Conservation (phyloP, 2,113 vertebrate genomes). For the Gambusia affinis region DNA sequence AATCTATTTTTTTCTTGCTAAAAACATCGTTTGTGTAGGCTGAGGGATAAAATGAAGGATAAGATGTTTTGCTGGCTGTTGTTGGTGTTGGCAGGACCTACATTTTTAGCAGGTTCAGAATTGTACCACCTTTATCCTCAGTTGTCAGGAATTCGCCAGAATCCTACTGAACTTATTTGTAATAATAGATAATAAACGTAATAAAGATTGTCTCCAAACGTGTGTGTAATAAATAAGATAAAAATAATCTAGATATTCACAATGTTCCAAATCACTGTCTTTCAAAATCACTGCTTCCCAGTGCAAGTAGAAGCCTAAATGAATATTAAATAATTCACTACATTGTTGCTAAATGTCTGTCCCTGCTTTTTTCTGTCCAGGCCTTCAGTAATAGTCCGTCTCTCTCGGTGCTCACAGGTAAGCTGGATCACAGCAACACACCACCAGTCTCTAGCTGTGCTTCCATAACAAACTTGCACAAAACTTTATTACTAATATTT, state of each 20-base stretch:
- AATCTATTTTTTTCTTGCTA: too few species aligned
- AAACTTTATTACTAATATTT: too few species aligned
- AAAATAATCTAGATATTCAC: too few species aligned
- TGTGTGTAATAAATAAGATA: too few species aligned
- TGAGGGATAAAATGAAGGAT: too few species aligned
- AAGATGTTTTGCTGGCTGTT: too few species aligned
- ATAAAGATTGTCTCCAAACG: not conserved
- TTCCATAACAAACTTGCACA: too few species aligned
- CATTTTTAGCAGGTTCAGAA: not conserved
- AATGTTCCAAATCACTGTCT: not conserved
- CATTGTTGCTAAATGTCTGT: constrained; percentile 38
- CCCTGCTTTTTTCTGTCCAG: constrained; percentile 52
- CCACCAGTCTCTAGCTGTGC: not conserved
- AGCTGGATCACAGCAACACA: constrained; percentile 17
- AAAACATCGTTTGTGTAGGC: too few species aligned
- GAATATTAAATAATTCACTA: not conserved
- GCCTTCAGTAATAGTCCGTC: constrained; percentile 21
- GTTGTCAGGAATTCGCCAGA: not conserved
- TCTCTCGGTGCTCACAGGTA: constrained; percentile 38
- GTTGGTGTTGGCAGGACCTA: too few species aligned
- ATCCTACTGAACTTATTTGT: not conserved
- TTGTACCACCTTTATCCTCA: not conserved
- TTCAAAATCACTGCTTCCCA: not conserved
- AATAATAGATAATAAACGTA: too few species aligned
- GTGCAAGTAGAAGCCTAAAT: too few species aligned